Conservation (phyloP, 1,140 invertebrate species). For the Drosophila parvula region DNA sequence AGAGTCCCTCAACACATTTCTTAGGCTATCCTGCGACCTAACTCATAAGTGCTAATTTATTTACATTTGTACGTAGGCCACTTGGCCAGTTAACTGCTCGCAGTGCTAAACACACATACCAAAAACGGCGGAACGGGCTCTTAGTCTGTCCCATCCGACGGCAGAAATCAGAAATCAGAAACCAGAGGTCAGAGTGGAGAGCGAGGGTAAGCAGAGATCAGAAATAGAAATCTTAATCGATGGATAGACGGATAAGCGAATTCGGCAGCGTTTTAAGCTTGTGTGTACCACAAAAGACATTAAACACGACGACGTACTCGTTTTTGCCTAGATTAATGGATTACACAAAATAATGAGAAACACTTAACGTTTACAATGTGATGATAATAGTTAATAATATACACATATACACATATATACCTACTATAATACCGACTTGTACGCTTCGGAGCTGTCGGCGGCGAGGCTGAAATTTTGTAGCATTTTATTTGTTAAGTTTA, state of each 20-base stretch:
- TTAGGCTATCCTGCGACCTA: constrained; percentile 65
- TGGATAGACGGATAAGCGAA: constrained; percentile 19
- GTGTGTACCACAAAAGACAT: constrained; percentile 72
- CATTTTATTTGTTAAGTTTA: constrained; percentile 82
- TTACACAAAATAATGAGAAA: constrained; percentile 65
- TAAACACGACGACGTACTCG: constrained; percentile 67
- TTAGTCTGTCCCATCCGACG: constrained; percentile 23
- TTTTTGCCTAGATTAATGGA: constrained; percentile 74
- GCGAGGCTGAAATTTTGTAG: constrained; percentile 78
- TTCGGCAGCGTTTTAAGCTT: constrained; percentile 71
- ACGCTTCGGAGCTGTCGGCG: constrained; percentile 62
- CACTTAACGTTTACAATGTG: constrained; percentile 80
- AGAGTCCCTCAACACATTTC: constrained; percentile 53
- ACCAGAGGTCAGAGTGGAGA: constrained; percentile 19
- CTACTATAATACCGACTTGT: constrained; percentile 62
- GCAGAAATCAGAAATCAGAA: constrained; percentile 27
- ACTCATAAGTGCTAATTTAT: constrained; percentile 78
- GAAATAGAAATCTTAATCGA: constrained; percentile 43
- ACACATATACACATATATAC: constrained; percentile 58
- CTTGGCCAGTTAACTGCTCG: constrained; percentile 42
- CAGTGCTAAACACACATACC: constrained; percentile 45
- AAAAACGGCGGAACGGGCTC: constrained; percentile 43
- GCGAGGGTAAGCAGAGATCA: constrained; percentile 29
- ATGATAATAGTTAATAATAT: constrained; percentile 81
- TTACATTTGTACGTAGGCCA: constrained; percentile 57